Evolutionary conservation across 2,113 vertebrate species (phyloP), one percentile per base, ranked within the genome.

Genomic region (Corydoras sp.): DNA sequence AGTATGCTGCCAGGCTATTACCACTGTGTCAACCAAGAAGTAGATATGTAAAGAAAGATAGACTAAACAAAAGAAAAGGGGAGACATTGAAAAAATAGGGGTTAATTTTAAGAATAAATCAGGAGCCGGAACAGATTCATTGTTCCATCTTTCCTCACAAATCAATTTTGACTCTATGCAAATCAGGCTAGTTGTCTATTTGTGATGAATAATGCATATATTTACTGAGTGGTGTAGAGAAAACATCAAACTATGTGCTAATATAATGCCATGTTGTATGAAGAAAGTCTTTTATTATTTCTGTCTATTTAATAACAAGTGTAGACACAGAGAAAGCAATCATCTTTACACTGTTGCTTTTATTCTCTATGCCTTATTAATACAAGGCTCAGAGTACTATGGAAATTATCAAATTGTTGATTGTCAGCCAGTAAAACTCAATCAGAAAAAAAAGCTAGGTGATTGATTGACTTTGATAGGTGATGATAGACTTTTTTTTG

Each of bases 91-190:
- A 64, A 30, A 64, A 29, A 11, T 43, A 32, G 53, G 60, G 76
- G 59, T 62, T 62, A 60, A 66, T 66, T 65, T 74, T 35, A 58
- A 62, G 66, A 15, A 51, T 10, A 31, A 49, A 68, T 29, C 70
- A 56, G 11, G 62, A 78, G 62, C 62, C 73, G 29, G 61, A 66
- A 71, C 11, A 7, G 15, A 75, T 76, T 78, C 68, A 78, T 81
- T 79, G 73, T 79, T 70, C 64, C 61, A 58, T 68, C 43, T 71
- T 78, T 74, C 59, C 61, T 49, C 63, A 55, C 68, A 76, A 79
- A 79, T 78, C 76, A 81, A 79, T 77, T 81, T 79, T 12, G 8
- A 62, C 73, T 72, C 29, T 56, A 79, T 81, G 77, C 71, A 79
- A 72, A 79, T 81, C 50, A 14, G 67, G 14, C 61, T 15, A 70